Conservation (phyloP, 2,113 vertebrate species). For the Isichthys henryi region DNA sequence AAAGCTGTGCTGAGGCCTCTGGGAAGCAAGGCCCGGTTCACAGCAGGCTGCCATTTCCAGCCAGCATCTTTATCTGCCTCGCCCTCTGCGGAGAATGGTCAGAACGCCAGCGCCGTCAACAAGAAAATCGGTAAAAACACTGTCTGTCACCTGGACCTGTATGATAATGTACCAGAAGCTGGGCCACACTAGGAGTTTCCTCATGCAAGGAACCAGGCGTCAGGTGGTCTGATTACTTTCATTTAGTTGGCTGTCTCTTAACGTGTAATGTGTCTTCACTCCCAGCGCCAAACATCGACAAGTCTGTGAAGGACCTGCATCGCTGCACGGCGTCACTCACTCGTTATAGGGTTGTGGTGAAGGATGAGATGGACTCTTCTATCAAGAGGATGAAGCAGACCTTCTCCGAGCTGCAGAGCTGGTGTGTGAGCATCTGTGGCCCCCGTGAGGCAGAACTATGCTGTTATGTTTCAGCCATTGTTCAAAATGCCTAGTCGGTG, state of each 20-base stretch:
- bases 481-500: background rate
- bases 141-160: background rate
- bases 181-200: background rate
- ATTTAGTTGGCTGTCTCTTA: background rate
- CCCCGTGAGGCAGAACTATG: background rate
- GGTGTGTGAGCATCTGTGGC: constrained; percentile 62
- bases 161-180: background rate
- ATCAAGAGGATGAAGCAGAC: constrained; percentile 91
- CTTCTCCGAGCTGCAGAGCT: constrained; percentile 88
- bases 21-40: constrained; percentile 58
- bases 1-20: constrained; percentile 28
- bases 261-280: background rate
- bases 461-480: background rate
- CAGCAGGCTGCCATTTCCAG: constrained; percentile 47
- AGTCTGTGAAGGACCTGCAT: constrained; percentile 92
- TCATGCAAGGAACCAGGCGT: background rate
- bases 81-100: constrained; percentile 45
- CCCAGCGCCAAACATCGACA: constrained; percentile 82
- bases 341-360: constrained; percentile 84
- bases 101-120: constrained; percentile 49
- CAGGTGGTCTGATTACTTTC: background rate
- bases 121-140: constrained; percentile 74
- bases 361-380: constrained; percentile 89
- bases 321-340: constrained; percentile 84
- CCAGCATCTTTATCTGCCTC: constrained; percentile 35